Conservation (phyloP, 2,113 vertebrate species). For the Chroicocephalus ridibundus region DNA sequence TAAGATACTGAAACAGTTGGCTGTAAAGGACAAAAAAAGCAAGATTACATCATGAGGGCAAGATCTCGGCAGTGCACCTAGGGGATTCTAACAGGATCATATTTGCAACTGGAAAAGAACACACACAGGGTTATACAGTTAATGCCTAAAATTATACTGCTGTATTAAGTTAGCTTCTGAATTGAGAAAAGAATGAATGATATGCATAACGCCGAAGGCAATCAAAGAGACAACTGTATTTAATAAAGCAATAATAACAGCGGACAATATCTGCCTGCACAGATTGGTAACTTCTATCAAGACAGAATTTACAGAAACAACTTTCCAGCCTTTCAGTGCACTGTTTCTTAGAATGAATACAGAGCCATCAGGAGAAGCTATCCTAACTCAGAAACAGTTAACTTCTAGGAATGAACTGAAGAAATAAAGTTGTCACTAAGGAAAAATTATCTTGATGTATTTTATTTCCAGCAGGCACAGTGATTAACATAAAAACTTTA, state of each 20-base stretch:
- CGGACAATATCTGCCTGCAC: not conserved
- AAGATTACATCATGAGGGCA: not conserved
- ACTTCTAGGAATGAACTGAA: not conserved
- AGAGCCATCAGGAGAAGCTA: not conserved
- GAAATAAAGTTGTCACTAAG: not conserved
- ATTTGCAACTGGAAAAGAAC: not conserved
- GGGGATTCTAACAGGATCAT: not conserved
- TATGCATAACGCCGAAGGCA: not conserved
- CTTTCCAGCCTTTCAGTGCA: not conserved
- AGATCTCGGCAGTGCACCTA: not conserved
- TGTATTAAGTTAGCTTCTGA: not conserved
- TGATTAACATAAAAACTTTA: not conserved
- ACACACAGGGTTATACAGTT: not conserved
- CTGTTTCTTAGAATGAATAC: not conserved
- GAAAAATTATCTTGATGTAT: not conserved
- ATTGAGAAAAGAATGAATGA: not conserved
- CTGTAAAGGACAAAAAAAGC: not conserved
- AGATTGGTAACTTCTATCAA: not conserved
- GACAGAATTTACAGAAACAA: not conserved
- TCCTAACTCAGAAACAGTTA: not conserved
- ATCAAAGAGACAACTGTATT: not conserved
- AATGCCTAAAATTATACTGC: not conserved
- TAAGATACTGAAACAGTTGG: not conserved
- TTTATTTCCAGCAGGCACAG: not conserved
- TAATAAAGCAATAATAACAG: not conserved